Evolutionary conservation across 2,113 vertebrate species (phyloP).

Genomic region (Haemorhous mexicanus): DNA sequence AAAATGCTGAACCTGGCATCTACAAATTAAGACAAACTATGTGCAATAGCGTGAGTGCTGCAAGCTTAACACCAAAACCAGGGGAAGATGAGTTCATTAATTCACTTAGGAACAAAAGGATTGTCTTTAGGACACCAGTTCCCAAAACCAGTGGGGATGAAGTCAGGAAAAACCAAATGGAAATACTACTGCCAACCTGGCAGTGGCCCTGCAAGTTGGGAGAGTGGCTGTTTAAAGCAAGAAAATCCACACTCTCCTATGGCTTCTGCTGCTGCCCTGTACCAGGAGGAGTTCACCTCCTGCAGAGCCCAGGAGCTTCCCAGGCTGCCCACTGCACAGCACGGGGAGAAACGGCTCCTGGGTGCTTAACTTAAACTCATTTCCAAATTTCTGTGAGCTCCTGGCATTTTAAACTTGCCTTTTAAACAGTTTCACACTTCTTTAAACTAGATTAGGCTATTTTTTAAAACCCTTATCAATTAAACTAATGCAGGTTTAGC

Average conservation of each 20-base stretch:
- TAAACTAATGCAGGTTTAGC: not conserved
- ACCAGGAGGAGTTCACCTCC: accelerated
- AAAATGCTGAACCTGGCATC: not conserved
- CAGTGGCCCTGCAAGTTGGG: not conserved
- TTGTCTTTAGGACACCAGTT: not conserved
- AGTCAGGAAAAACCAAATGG: not conserved
- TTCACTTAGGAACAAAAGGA: not conserved
- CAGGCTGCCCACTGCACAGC: not conserved
- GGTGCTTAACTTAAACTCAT: not conserved
- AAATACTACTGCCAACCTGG: not conserved
- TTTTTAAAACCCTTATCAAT: not conserved
- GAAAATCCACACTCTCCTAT: accelerated
- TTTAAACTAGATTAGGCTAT: not conserved
- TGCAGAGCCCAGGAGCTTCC: not conserved
- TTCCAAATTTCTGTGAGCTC: not conserved
- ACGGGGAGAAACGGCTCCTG: accelerated
- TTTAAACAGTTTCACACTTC: not conserved
- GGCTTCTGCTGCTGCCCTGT: not conserved
- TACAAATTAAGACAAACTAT: not conserved
- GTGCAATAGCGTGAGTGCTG: not conserved
- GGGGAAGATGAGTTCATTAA: not conserved
- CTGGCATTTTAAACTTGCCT: not conserved
- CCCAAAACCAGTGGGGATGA: not conserved
- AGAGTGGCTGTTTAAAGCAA: not conserved
- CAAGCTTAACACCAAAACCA: not conserved